Conservation (phyloP, 2,113 vertebrate genomes). For the Myotis yumanensis region DNA sequence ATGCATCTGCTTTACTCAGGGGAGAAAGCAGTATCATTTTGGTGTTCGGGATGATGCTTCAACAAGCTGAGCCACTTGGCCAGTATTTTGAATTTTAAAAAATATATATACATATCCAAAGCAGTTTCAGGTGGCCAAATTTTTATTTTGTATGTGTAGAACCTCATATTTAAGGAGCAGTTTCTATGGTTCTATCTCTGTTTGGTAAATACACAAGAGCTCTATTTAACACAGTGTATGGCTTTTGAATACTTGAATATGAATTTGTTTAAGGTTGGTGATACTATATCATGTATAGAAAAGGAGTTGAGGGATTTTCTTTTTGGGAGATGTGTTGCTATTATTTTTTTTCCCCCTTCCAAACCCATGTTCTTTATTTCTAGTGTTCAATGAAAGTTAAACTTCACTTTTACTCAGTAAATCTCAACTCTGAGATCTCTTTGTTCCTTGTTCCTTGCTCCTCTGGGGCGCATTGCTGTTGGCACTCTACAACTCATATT, state of each 20-base stretch:
- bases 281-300: background rate
- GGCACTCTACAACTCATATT: background rate
- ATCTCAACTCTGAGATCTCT: background rate
- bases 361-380: slow-evolving; percentile 25
- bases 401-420: background rate
- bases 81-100: background rate
- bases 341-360: background rate
- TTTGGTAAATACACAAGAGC: slow-evolving; percentile 22
- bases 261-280: background rate
- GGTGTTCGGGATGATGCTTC: no score
- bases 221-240: background rate
- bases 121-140: slow-evolving; percentile 20
- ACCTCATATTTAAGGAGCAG: background rate
- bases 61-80: no score
- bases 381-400: background rate
- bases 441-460: background rate
- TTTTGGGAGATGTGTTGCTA: background rate
- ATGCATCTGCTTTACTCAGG: background rate
- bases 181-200: background rate
- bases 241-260: background rate
- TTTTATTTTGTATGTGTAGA: background rate
- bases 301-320: background rate
- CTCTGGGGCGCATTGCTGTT: background rate
- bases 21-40: background rate
- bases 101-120: background rate